Conservation (phyloP, 2,797 vertebrate genomes). For the Arrhamphus sclerolepis region DNA sequence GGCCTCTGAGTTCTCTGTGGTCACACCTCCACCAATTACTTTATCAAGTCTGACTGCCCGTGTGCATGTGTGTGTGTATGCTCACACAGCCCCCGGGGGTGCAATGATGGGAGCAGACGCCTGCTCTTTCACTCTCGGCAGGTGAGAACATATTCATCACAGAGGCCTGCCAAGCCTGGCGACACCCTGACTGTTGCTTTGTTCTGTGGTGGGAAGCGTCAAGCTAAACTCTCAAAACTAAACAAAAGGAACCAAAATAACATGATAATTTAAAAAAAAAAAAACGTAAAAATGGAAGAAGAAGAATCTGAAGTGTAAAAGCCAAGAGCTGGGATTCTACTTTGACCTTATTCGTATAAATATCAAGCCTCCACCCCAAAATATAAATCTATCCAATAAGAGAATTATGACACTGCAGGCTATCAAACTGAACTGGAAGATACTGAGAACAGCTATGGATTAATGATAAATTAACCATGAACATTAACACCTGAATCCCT, state of each 20-base stretch:
- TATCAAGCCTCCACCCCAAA: not conserved
- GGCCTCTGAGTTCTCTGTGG: conserved; percentile 53
- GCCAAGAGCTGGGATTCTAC: not conserved
- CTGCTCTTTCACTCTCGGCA: conserved; percentile 79
- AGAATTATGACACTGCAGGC: not conserved
- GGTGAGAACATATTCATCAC: conserved; percentile 81
- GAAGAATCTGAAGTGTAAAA: not conserved
- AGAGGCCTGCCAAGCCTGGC: conserved; percentile 68
- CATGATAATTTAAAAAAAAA: not conserved
- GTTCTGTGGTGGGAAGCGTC: not conserved
- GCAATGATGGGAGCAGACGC: conserved; percentile 73
- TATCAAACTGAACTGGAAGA: conserved; percentile 3
- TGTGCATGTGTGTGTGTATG: conserved; percentile 44
- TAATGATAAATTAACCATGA: not conserved
- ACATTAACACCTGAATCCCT: conserved; percentile 2
- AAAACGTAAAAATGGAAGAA: not conserved
- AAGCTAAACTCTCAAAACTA: not conserved
- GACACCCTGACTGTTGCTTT: conserved; percentile 63
- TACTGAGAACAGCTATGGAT: not conserved
- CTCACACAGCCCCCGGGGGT: conserved; percentile 70
- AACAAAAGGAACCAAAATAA: not conserved
- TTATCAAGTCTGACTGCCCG: conserved; percentile 73
- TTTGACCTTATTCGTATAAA: not conserved
- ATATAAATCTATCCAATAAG: not conserved
- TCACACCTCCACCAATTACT: conserved; percentile 81